A percentile compares a stretch with the other conserved stretches of the same genome.
These are phyloP conservation scores for Hippasteria phrygiana DNA, from an alignment of 53 echinoderm and acorn worm species.

Conservation along the genomic window DNA sequence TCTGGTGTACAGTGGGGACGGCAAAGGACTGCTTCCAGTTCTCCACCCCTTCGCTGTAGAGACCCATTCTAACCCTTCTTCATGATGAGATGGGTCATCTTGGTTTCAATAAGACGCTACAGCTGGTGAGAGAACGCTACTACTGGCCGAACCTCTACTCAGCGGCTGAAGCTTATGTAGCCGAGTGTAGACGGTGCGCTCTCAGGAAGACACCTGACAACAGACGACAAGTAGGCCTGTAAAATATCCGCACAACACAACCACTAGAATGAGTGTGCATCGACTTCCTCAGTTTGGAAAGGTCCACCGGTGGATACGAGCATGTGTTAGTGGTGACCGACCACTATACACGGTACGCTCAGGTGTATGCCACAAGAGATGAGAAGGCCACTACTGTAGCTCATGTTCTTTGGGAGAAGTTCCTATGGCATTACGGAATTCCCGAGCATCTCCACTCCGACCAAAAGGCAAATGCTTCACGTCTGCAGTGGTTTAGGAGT, in stretches of 20 bases:
- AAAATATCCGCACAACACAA: not conserved
- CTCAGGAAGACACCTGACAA: not conserved
- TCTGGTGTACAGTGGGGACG: too few species aligned
- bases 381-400: not conserved
- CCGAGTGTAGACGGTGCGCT: conserved; percentile 7
- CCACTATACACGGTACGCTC: not conserved
- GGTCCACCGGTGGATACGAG: conserved; percentile 12
- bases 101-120: not conserved
- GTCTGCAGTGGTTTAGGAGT: too few species aligned
- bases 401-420: not conserved
- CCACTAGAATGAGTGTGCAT: conserved; percentile 22
- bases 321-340: conserved; percentile 28
- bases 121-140: not conserved
- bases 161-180: not conserved
- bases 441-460: conserved; percentile 24
- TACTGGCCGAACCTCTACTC: conserved; percentile 1
- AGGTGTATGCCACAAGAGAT: not conserved
- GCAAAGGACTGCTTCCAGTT: too few species aligned
- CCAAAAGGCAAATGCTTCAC: too few species aligned
- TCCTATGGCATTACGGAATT: not conserved
- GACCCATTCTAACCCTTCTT: too few species aligned
- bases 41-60: too few species aligned
- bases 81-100: conserved; percentile 41
- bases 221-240: too few species aligned
- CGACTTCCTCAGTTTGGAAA: not conserved